A percentile compares a stretch with the other conserved stretches of the same genome.
Conservation (phyloP, 2,797 vertebrate species). For the Eulemur mongoz region DNA sequence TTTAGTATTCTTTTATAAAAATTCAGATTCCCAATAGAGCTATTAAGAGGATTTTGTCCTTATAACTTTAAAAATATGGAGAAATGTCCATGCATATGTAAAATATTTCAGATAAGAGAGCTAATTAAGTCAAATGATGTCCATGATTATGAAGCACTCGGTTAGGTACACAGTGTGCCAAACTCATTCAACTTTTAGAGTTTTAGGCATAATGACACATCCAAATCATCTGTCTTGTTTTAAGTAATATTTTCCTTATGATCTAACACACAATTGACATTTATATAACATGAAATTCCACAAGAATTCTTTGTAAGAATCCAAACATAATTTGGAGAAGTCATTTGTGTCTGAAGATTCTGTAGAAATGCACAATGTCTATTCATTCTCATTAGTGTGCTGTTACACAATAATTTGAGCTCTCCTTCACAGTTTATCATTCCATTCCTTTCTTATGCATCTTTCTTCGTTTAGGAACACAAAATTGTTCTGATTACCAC, state of each 20-base stretch:
- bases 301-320: background rate
- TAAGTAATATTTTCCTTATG: background rate
- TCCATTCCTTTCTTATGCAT: background rate
- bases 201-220: background rate
- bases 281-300: background rate
- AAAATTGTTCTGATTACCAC: background rate
- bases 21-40: background rate
- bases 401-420: background rate
- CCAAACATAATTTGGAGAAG: background rate
- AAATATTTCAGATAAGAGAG: background rate
- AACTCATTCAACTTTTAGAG: background rate
- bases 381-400: background rate
- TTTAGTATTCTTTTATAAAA: background rate
- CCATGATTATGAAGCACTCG: background rate
- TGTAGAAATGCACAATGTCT: background rate
- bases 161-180: background rate
- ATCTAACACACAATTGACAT: background rate
- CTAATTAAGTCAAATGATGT: conserved; percentile 31
- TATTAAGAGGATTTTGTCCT: conserved; percentile 2
- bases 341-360: background rate
- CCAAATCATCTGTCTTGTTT: background rate
- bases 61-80: conserved; percentile 30
- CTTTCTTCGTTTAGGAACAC: background rate
- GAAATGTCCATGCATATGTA: conserved; percentile 52
- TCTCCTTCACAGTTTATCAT: background rate